Evolutionary conservation across 2,797 vertebrate species (phyloP).

Genomic region (Pempheris klunzingeri): DNA sequence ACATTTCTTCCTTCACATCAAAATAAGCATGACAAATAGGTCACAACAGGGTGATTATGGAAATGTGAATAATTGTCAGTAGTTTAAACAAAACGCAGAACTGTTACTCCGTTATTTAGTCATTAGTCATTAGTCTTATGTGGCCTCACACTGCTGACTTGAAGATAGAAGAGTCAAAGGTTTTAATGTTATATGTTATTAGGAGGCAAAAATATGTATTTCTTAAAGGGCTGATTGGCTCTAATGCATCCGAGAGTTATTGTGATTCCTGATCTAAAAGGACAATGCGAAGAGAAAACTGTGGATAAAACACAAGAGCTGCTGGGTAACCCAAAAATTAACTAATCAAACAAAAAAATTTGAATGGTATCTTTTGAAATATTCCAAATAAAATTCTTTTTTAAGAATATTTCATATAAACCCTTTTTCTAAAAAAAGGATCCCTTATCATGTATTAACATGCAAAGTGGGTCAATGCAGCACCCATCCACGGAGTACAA

Average conservation of each 20-base stretch:
- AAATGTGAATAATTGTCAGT: neutral
- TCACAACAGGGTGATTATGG: conserved; percentile 46
- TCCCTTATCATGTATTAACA: neutral
- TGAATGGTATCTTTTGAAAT: too few relatives aligned
- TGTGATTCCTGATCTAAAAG: neutral
- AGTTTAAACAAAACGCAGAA: conserved; percentile 10
- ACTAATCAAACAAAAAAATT: neutral
- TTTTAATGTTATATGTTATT: neutral
- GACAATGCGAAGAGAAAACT: neutral
- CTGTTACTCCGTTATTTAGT: neutral
- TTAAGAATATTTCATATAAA: neutral
- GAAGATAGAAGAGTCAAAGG: neutral
- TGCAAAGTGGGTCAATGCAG: neutral
- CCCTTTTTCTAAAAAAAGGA: neutral
- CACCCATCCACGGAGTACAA: neutral
- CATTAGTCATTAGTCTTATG: neutral
- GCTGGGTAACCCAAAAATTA: neutral
- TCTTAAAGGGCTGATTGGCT: neutral
- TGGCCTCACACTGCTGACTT: neutral
- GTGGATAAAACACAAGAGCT: neutral
- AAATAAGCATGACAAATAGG: conserved; percentile 45
- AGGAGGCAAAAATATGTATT: neutral
- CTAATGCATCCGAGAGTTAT: neutral
- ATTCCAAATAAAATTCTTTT: neutral
- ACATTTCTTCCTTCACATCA: too few relatives aligned